phyloP scores from a whole-genome alignment of 2,113 vertebrate genomes.

The Oryzias celebensis region DNA sequence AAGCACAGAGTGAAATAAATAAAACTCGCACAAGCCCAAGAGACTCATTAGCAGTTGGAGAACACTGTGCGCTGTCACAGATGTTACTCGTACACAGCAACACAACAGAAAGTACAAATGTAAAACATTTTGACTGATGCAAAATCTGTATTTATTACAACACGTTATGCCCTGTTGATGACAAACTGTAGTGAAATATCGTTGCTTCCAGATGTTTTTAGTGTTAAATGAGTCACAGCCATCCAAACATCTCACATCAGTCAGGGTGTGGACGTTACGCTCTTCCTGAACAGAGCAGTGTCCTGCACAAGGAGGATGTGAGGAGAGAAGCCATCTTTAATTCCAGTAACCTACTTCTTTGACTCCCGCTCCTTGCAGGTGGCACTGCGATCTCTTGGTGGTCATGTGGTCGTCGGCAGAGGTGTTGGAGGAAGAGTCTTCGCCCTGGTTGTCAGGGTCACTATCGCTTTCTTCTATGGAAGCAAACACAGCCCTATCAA shows the following conservation, averaged over 20 bases:
- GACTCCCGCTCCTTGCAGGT: slow-evolving; percentile 71
- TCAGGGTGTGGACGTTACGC: no score
- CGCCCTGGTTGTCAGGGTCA: slow-evolving; percentile 76
- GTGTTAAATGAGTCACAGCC: no score
- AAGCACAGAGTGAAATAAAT: slow-evolving; percentile 1
- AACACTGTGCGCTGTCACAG: slow-evolving; percentile 37
- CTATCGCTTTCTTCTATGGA: slow-evolving; percentile 81
- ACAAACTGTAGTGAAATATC: no score
- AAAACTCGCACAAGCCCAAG: slow-evolving; percentile 25
- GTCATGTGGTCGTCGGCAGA: slow-evolving; percentile 79
- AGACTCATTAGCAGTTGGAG: slow-evolving; percentile 57
- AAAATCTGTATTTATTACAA: no score
- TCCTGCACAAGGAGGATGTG: neutral
- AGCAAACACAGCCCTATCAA: slow-evolving; percentile 75
- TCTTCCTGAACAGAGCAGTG: no score
- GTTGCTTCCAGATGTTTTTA: no score
- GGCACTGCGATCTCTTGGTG: slow-evolving; percentile 71
- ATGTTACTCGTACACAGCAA: slow-evolving; percentile 59
- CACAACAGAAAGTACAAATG: slow-evolving; percentile 19
- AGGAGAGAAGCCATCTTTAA: neutral
- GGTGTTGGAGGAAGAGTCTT: slow-evolving; percentile 79
- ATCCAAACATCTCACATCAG: no score
- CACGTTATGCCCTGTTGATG: no score
- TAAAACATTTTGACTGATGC: slow-evolving; percentile 30
- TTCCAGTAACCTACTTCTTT: slow-evolving; percentile 73